These are phyloP conservation scores for Tetramorium parvispinum DNA, from an alignment of 1,140 invertebrate species.

Conservation along the genomic window DNA sequence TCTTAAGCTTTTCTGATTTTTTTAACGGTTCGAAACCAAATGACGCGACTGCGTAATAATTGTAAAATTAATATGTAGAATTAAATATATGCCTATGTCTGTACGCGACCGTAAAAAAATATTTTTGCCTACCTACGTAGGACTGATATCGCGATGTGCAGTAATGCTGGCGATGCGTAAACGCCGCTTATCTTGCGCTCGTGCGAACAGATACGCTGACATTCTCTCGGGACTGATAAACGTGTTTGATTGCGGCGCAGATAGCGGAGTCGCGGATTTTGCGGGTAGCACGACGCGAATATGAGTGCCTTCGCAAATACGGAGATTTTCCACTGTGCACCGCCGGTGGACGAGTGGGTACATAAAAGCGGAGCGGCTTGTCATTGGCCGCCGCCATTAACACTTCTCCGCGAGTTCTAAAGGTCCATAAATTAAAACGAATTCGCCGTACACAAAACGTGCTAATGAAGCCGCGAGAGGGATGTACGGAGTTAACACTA, in stretches of 20 bases:
- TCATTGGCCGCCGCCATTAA: constrained; percentile 47
- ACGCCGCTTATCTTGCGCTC: constrained; percentile 46
- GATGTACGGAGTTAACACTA: constrained; percentile 21
- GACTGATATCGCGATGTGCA: not conserved
- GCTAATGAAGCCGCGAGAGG: constrained; percentile 48
- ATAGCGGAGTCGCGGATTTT: constrained; percentile 53
- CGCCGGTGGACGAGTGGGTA: not conserved
- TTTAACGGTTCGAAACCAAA: not conserved
- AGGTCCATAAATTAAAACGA: constrained; percentile 53
- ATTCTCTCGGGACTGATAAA: constrained; percentile 34
- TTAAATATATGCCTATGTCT: not conserved
- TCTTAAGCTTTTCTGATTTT: not conserved
- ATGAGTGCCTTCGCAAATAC: constrained; percentile 41
- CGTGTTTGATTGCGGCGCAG: constrained; percentile 49
- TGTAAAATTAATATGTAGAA: not conserved
- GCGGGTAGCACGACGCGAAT: constrained; percentile 1
- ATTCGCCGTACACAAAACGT: constrained; percentile 38
- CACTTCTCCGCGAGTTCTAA: constrained; percentile 27
- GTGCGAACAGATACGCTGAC: constrained; percentile 29
- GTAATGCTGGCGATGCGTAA: constrained; percentile 23
- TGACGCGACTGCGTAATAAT: not conserved
- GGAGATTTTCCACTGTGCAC: constrained; percentile 46
- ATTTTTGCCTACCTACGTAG: not conserved
- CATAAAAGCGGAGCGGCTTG: constrained; percentile 22
- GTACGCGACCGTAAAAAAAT: not conserved